Conservation (phyloP, 2,113 vertebrate species). For the Malurus cyaneus region DNA sequence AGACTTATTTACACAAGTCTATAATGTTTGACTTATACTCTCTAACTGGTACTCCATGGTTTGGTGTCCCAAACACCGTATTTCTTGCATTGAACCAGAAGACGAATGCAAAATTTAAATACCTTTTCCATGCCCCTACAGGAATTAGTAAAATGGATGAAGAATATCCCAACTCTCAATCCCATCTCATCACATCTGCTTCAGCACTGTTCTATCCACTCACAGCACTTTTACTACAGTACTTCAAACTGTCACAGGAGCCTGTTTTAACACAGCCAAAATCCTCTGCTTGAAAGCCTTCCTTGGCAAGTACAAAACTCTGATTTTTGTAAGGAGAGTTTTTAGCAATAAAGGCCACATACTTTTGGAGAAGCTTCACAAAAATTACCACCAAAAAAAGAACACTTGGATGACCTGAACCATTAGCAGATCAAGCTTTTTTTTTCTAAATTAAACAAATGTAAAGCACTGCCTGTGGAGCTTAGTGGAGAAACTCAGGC, state of each 20-base stretch:
- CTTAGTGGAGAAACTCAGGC: background rate
- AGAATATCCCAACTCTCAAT: background rate
- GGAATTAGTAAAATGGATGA: background rate
- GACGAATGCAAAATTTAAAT: background rate
- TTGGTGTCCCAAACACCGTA: background rate
- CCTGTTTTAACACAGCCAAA: background rate
- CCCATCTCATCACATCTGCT: background rate
- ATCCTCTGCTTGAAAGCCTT: background rate
- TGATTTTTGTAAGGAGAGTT: background rate
- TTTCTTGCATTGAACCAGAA: background rate
- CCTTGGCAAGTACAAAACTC: rapidly evolving
- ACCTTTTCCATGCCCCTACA: background rate
- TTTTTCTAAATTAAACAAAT: background rate
- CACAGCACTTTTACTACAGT: background rate
- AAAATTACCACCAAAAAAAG: background rate
- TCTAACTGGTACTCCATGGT: background rate
- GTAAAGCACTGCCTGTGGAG: background rate
- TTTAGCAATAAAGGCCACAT: background rate
- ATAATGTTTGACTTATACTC: background rate
- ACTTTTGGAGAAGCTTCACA: background rate
- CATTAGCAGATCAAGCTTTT: background rate
- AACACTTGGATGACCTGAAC: background rate
- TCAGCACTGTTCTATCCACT: background rate
- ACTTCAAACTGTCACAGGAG: background rate
- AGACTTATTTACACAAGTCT: background rate